Conservation (phyloP, 2,797 vertebrate genomes). For the Malacoctenus gilli region DNA sequence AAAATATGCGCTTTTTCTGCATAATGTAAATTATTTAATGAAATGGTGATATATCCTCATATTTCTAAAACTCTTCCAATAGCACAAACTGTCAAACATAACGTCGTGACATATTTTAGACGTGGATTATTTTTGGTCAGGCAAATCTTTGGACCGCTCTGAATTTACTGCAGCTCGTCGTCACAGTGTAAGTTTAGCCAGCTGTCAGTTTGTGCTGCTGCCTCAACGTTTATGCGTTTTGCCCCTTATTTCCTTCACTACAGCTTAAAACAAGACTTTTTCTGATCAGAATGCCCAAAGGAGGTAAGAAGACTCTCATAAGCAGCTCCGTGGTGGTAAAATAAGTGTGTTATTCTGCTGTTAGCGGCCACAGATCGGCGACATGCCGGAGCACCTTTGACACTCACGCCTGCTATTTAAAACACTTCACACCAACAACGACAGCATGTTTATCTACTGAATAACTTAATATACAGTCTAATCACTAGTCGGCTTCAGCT, state of each 20-base stretch:
- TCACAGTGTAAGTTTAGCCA: slow-evolving; percentile 57
- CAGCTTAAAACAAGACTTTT: slow-evolving; percentile 22
- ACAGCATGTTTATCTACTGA: too few relatives aligned
- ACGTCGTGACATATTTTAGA: too few relatives aligned
- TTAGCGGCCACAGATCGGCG: slow-evolving; percentile 27
- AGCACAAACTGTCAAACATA: too few relatives aligned
- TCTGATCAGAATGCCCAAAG: slow-evolving; percentile 79
- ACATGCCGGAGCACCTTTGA: not conserved
- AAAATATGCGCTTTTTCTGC: slow-evolving; percentile 18
- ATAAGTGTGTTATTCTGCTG: slow-evolving; percentile 22
- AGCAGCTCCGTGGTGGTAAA: not conserved
- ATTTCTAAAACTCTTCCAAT: not conserved
- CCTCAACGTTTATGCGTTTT: slow-evolving; percentile 38
- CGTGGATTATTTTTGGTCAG: slow-evolving; percentile 43
- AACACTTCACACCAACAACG: too few relatives aligned
- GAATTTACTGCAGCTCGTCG: slow-evolving; percentile 21
- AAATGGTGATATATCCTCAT: too few relatives aligned
- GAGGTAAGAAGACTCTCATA: slow-evolving; percentile 74
- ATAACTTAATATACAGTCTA: too few relatives aligned
- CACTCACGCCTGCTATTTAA: too few relatives aligned
- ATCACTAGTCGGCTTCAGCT: too few relatives aligned
- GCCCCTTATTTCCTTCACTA: slow-evolving; percentile 3
- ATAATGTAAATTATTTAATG: fast-evolving
- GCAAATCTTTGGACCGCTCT: slow-evolving; percentile 46
- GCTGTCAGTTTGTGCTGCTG: slow-evolving; percentile 61